Evolutionary conservation across 2,113 vertebrate genomes (phyloP).

Genomic region (Varanus komodoensis): DNA sequence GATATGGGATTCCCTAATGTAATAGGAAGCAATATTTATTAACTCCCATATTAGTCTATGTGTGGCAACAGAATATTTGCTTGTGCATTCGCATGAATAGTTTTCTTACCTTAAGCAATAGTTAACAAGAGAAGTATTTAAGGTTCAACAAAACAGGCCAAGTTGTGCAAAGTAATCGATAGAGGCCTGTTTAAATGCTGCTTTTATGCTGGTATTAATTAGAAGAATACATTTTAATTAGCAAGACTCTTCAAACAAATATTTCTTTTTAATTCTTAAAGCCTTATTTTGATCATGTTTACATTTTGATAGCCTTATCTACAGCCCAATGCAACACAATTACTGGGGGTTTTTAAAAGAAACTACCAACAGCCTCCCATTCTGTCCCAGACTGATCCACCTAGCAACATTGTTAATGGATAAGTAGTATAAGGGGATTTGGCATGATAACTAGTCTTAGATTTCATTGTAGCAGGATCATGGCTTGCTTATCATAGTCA

Average conservation of each 20-base stretch:
- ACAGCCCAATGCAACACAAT: not conserved
- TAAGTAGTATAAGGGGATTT: not conserved
- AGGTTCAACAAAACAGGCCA: not conserved
- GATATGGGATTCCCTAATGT: constrained; percentile 55
- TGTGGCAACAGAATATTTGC: constrained; percentile 48
- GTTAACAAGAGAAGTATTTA: not conserved
- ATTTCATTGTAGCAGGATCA: not conserved
- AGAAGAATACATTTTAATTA: constrained; percentile 24
- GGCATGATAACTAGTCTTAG: not conserved
- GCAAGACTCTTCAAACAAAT: not conserved
- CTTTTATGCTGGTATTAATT: not conserved
- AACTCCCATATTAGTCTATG: constrained; percentile 32
- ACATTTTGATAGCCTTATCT: not conserved
- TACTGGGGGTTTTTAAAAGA: not conserved
- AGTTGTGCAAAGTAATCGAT: not conserved
- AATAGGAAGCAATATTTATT: constrained; percentile 21
- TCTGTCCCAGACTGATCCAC: not conserved
- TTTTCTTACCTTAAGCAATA: not conserved
- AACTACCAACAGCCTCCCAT: too few species aligned
- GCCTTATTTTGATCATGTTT: not conserved
- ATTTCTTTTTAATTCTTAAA: constrained; percentile 13
- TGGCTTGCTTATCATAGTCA: not conserved
- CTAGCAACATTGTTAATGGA: not conserved
- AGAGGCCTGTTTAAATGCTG: not conserved
- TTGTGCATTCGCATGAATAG: constrained; percentile 32